phyloP scores from a whole-genome alignment of 1,140 invertebrate genomes.

The Zaprionus ornatus region DNA sequence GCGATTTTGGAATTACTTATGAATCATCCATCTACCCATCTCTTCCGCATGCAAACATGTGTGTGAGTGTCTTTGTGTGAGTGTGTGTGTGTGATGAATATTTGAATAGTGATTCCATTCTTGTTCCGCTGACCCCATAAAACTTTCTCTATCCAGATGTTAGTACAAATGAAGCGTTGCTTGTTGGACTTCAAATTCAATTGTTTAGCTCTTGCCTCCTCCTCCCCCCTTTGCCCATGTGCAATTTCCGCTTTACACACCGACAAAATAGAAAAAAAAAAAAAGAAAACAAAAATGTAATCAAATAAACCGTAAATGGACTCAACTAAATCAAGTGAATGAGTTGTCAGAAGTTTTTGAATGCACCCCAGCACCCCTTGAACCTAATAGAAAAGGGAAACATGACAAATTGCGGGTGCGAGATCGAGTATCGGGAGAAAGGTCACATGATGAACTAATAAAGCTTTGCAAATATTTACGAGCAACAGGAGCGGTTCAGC shows the following conservation, averaged over 20 bases:
- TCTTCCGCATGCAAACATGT: not conserved
- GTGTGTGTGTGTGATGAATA: constrained; percentile 32
- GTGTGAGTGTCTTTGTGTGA: not conserved
- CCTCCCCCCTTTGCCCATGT: constrained; percentile 7
- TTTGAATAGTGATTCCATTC: constrained; percentile 27
- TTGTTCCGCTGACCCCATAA: constrained; percentile 46
- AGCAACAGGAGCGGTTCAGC: constrained; percentile 54
- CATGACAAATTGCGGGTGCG: constrained; percentile 57
- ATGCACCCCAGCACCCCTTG: not conserved
- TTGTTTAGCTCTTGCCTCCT: constrained; percentile 5
- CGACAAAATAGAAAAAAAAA: constrained; percentile 10
- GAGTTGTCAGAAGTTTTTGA: constrained; percentile 47
- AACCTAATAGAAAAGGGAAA: constrained; percentile 2
- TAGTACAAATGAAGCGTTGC: constrained; percentile 47
- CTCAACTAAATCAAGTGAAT: constrained; percentile 63
- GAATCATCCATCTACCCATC: constrained; percentile 47
- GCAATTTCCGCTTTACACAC: constrained; percentile 32
- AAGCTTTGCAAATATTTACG: constrained; percentile 67
- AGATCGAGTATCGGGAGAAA: constrained; percentile 29
- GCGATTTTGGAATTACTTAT: constrained; percentile 46
- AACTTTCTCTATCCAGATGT: constrained; percentile 41
- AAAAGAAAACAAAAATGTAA: constrained; percentile 35
- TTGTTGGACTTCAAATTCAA: constrained; percentile 21
- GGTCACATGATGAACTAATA: constrained; percentile 67
- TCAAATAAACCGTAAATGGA: constrained; percentile 53